phyloP scores from a whole-genome alignment of 2,888 invertebrate genomes.

The Drosophila merina region DNA sequence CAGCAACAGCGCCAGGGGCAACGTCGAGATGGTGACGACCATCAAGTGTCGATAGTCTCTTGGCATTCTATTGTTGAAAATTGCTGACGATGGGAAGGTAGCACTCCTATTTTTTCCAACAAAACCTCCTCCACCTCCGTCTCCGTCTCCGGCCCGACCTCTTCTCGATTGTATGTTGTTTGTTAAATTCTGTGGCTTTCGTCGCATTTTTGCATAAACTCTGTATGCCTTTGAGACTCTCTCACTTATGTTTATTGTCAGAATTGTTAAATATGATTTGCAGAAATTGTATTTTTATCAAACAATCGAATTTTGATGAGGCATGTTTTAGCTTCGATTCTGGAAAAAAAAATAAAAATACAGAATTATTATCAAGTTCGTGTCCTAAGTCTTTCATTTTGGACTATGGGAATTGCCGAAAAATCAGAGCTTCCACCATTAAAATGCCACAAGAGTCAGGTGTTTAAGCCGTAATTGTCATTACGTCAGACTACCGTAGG shows the following conservation, averaged over 20 bases:
- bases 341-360: conserved; percentile 43
- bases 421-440: neutral
- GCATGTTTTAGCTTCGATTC: conserved; percentile 57
- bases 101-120: conserved; percentile 1
- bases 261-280: conserved; percentile 10
- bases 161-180: conserved; percentile 46
- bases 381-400: conserved; percentile 73
- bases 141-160: conserved; percentile 16
- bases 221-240: conserved; percentile 7
- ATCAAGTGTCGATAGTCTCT: conserved; percentile 59
- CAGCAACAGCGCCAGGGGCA: conserved; percentile 50
- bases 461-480: neutral
- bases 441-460: neutral
- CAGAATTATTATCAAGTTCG: conserved; percentile 52
- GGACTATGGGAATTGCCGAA: conserved; percentile 4
- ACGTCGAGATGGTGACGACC: conserved; percentile 38
- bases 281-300: neutral
- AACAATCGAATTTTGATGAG: conserved; percentile 9
- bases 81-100: conserved; percentile 22
- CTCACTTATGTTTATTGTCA: conserved; percentile 25
- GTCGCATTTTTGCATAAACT: conserved; percentile 73
- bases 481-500: conserved; percentile 15
- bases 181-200: conserved; percentile 66
- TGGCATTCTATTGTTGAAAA: conserved; percentile 57
- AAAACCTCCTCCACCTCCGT: conserved; percentile 4